These are phyloP conservation scores for Listronotus oregonensis DNA, from an alignment of 1,140 invertebrate species.

Conservation along the genomic window DNA sequence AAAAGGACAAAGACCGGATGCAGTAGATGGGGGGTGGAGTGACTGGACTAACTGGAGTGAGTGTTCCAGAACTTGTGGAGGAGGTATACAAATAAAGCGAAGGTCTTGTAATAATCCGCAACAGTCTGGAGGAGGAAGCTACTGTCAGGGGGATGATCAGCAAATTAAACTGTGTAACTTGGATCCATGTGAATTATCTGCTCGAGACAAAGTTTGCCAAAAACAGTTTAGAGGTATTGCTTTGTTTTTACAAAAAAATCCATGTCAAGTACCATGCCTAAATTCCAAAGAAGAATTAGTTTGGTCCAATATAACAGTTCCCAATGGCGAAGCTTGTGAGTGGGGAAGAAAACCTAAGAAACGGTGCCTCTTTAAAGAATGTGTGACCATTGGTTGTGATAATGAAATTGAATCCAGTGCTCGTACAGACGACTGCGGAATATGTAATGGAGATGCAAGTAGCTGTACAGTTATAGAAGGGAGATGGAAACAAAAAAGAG, in stretches of 20 bases:
- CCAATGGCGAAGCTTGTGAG: conserved; percentile 4
- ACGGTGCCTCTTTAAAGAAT: conserved; percentile 9
- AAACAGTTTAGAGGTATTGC: background rate
- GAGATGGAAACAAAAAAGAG: conserved; percentile 8
- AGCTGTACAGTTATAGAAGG: conserved; percentile 13
- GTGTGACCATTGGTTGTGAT: conserved; percentile 16
- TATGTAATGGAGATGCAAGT: conserved; percentile 12
- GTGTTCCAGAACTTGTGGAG: conserved; percentile 14
- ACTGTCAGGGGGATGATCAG: conserved; percentile 13
- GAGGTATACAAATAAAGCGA: conserved; percentile 13
- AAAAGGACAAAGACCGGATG: conserved; percentile 12
- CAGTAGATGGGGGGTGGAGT: conserved; percentile 12
- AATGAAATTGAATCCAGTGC: conserved; percentile 13
- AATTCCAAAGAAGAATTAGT: background rate
- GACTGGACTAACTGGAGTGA: conserved; percentile 12
- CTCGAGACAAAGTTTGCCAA: background rate
- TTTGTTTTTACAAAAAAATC: conserved; percentile 4
- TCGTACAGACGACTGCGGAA: conserved; percentile 3
- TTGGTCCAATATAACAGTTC: conserved; percentile 12
- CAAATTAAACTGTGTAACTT: conserved; percentile 9
- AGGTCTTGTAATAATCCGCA: conserved; percentile 10
- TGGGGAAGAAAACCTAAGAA: conserved; percentile 10
- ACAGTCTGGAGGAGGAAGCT: conserved; percentile 7
- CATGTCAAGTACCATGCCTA: conserved; percentile 5
- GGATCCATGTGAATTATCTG: background rate